These are phyloP conservation scores for Campylomormyrus tamandua DNA, from an alignment of 2,113 vertebrate genomes.

Conservation along the genomic window DNA sequence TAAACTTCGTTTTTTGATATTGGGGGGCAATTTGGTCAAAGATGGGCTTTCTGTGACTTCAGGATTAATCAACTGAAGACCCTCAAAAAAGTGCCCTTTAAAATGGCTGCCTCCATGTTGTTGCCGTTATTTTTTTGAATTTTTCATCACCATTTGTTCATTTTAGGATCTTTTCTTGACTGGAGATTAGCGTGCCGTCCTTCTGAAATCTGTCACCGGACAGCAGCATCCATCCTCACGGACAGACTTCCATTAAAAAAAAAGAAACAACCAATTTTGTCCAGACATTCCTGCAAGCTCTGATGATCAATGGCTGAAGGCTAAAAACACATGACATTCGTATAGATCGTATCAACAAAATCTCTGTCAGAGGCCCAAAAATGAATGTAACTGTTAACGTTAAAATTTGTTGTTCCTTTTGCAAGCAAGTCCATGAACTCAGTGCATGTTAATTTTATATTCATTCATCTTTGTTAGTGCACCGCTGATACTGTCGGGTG, in stretches of 20 bases:
- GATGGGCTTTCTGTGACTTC: background rate
- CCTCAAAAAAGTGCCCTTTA: background rate
- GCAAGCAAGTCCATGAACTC: background rate
- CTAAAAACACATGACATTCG: background rate
- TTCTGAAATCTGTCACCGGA: background rate
- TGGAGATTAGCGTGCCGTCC: background rate
- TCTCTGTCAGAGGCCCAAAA: background rate
- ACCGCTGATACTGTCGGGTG: background rate
- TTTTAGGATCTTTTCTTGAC: background rate
- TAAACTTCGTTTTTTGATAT: background rate
- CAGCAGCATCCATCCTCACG: background rate
- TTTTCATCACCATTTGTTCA: background rate
- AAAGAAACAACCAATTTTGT: background rate
- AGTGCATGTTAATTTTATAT: background rate
- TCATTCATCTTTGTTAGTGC: background rate
- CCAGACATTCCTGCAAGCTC: background rate
- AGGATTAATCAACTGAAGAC: background rate
- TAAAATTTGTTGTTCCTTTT: background rate
- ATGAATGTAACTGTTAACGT: background rate
- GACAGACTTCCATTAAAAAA: background rate
- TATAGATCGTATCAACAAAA: background rate
- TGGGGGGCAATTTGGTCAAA: background rate
- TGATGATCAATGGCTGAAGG: background rate
- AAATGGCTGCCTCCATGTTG: background rate
- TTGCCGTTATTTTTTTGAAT: background rate